These are phyloP conservation scores for Leptothorax acervorum DNA, from an alignment of 2,888 invertebrate genomes.

Conservation along the genomic window DNA sequence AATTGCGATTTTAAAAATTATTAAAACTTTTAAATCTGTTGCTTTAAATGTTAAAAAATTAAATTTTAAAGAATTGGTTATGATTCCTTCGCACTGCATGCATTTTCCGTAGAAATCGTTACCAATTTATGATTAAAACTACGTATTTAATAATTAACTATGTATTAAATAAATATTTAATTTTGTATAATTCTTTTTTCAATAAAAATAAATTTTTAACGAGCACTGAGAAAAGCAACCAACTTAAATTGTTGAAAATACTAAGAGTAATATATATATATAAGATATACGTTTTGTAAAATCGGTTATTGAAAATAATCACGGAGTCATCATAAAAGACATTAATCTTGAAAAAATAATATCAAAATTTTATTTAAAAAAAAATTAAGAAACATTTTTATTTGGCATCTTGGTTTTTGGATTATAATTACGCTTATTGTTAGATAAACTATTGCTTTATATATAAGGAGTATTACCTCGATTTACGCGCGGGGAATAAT, in stretches of 20 bases:
- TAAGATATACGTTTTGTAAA: neutral
- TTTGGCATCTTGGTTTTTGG: constrained; percentile 62
- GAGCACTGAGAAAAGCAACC: neutral
- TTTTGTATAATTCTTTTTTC: constrained; percentile 21
- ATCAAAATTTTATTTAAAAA: constrained; percentile 18
- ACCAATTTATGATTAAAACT: constrained; percentile 10
- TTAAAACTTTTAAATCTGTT: neutral
- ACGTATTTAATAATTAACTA: constrained; percentile 20
- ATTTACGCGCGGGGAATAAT: constrained; percentile 83
- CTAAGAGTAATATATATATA: neutral
- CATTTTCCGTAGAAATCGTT: constrained; percentile 12
- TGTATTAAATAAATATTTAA: constrained; percentile 20
- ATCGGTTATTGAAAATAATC: constrained; percentile 12
- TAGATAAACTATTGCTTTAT: constrained; percentile 77
- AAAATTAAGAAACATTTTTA: constrained; percentile 53
- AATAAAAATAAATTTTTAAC: constrained; percentile 24
- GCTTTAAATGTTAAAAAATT: too few relatives aligned
- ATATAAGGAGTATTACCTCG: constrained; percentile 84
- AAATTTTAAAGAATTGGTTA: neutral
- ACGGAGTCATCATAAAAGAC: constrained; percentile 39
- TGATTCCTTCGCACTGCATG: neutral
- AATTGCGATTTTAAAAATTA: too few relatives aligned
- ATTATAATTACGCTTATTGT: constrained; percentile 41
- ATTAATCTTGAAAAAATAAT: constrained; percentile 45
- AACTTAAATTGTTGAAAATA: constrained; percentile 15